These are phyloP conservation scores for Porites divaricata DNA, from an alignment of 92 coral and sea anemone genomes.

Conservation along the genomic window DNA sequence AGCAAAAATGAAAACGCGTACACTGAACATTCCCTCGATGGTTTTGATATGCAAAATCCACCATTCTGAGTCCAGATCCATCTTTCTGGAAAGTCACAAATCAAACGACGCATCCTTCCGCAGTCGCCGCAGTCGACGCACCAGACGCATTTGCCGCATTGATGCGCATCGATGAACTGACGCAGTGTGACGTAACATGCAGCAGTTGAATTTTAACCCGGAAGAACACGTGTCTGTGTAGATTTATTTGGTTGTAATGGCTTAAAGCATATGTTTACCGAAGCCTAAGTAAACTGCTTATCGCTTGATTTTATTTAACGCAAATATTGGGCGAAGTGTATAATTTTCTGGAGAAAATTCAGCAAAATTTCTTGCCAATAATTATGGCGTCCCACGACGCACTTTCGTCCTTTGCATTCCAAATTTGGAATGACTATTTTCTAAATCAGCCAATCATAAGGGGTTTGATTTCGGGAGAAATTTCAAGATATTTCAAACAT, in stretches of 20 bases:
- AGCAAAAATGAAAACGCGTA: no score
- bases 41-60: neutral
- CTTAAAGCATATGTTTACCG: neutral
- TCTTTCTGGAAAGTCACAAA: neutral
- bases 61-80: neutral
- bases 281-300: neutral
- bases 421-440: constrained; percentile 21
- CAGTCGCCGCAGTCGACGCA: neutral
- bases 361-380: no score
- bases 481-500: neutral
- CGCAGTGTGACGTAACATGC: neutral
- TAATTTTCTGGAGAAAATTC: neutral
- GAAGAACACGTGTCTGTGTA: neutral
- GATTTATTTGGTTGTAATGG: neutral
- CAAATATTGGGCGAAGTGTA: neutral
- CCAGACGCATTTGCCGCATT: neutral
- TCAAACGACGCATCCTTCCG: neutral
- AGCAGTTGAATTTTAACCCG: neutral
- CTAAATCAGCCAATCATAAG: constrained; percentile 19
- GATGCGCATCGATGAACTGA: no score
- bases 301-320: neutral
- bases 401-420: constrained; percentile 5
- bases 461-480: neutral
- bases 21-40: neutral
- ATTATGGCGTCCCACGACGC: constrained; percentile 9